These are phyloP conservation scores for Phthorimaea operculella DNA, from an alignment of 1,140 invertebrate genomes.

Conservation along the genomic window DNA sequence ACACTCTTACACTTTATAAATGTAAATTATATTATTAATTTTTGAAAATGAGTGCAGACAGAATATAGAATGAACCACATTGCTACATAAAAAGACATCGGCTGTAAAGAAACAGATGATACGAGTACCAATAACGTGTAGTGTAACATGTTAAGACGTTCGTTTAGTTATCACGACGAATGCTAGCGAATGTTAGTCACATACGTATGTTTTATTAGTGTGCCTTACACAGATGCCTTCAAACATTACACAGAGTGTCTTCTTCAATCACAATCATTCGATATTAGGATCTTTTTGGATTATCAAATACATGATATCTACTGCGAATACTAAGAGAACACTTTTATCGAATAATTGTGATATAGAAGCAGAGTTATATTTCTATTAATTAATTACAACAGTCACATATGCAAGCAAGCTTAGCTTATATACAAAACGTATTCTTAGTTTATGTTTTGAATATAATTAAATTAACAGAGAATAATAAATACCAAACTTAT, in stretches of 20 bases:
- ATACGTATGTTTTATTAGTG: conserved; percentile 47
- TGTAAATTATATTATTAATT: neutral
- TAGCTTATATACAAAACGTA: conserved; percentile 53
- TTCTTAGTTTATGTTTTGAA: neutral
- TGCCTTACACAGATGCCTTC: conserved; percentile 50
- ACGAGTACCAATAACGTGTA: conserved; percentile 6
- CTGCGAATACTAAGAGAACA: neutral
- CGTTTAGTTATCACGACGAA: conserved; percentile 31
- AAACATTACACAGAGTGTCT: conserved; percentile 26
- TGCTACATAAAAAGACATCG: neutral
- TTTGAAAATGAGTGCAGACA: too few species aligned
- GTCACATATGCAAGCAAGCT: conserved; percentile 64
- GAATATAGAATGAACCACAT: neutral
- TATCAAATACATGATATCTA: too few species aligned
- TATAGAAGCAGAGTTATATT: neutral
- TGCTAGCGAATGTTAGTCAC: conserved; percentile 59
- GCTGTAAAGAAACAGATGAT: conserved; percentile 14
- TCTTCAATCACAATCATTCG: neutral
- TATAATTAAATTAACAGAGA: neutral
- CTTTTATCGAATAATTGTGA: neutral
- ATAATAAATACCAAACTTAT: conserved; percentile 8
- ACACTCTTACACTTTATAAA: too few species aligned
- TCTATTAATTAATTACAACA: conserved; percentile 57
- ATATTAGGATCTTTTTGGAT: neutral
- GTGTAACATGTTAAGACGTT: conserved; percentile 23